A percentile compares a stretch with the other conserved stretches of the same genome.
Conservation (phyloP, 2,113 vertebrate species). For the Rhineura floridana region DNA sequence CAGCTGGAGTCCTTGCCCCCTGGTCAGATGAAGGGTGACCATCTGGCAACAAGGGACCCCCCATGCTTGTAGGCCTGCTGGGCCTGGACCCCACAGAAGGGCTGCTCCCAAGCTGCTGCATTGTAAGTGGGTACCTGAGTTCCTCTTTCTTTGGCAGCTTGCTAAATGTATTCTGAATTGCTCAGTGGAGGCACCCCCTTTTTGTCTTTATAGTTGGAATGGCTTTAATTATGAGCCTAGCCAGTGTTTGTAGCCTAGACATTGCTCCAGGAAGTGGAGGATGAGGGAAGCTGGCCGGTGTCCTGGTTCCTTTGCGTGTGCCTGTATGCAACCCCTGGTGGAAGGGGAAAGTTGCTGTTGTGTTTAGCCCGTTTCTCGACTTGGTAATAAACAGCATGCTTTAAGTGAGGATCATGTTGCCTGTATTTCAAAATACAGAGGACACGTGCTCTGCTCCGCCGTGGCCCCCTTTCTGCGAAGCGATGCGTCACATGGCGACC, state of each 20-base stretch:
- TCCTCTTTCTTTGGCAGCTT: no score
- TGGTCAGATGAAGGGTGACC: not conserved
- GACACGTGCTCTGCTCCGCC: not conserved
- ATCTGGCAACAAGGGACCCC: not conserved
- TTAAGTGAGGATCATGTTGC: not conserved
- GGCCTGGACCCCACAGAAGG: not conserved
- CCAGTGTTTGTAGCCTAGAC: not conserved
- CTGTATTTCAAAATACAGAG: not conserved
- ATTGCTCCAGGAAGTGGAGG: not conserved
- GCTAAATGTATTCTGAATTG: no score
- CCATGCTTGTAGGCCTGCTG: not conserved
- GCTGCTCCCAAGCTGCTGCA: not conserved
- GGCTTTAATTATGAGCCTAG: not conserved
- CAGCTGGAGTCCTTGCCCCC: not conserved
- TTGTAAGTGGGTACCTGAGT: not conserved
- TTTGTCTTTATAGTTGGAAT: not conserved
- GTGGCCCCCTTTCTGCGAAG: not conserved
- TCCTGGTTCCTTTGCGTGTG: not conserved
- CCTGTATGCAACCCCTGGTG: not conserved
- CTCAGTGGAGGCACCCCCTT: not conserved
- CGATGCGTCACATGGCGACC: not conserved
- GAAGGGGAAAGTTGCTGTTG: not conserved
- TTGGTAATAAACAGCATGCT: no score
- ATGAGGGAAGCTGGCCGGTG: not conserved
- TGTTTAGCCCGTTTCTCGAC: not conserved